These are phyloP conservation scores for Zootoca vivipara DNA, from an alignment of 2,113 vertebrate species.

Conservation along the genomic window DNA sequence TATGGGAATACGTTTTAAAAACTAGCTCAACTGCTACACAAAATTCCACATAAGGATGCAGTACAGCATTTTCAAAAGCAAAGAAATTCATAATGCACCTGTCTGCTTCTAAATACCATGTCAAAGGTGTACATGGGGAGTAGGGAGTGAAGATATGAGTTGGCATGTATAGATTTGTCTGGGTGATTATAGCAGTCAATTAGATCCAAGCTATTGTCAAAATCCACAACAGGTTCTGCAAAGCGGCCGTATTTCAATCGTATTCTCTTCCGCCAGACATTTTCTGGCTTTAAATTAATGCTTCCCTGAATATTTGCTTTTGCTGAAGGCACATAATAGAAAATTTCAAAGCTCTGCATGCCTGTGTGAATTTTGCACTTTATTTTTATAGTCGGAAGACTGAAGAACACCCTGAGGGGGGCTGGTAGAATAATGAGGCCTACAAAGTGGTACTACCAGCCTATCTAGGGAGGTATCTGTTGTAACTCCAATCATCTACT, in stretches of 20 bases:
- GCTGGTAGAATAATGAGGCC: not conserved
- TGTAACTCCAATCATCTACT: not conserved
- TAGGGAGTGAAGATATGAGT: constrained; percentile 3
- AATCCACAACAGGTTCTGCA: constrained; percentile 16
- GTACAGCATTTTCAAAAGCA: constrained; percentile 41
- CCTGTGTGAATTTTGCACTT: not conserved
- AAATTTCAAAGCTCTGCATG: constrained; percentile 29
- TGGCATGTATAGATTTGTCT: not conserved
- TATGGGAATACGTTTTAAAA: not conserved
- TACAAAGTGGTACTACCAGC: not conserved
- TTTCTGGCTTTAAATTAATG: constrained; percentile 34
- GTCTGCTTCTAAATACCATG: constrained; percentile 30
- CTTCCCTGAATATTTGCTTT: constrained; percentile 47
- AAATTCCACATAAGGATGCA: constrained; percentile 46
- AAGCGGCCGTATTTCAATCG: constrained; percentile 13
- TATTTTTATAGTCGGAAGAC: constrained; percentile 22
- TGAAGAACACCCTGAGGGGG: not conserved
- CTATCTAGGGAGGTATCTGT: not conserved
- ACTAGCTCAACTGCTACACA: constrained; percentile 1
- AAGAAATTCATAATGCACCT: constrained; percentile 40
- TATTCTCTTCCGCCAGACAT: constrained; percentile 10
- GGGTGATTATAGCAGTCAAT: not conserved
- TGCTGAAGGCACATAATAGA: not conserved
- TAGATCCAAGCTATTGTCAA: not conserved
- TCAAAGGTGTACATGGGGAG: fast-evolving